These are phyloP conservation scores for Pantherophis vulpinus DNA, from an alignment of 2,797 vertebrate genomes.

Conservation along the genomic window DNA sequence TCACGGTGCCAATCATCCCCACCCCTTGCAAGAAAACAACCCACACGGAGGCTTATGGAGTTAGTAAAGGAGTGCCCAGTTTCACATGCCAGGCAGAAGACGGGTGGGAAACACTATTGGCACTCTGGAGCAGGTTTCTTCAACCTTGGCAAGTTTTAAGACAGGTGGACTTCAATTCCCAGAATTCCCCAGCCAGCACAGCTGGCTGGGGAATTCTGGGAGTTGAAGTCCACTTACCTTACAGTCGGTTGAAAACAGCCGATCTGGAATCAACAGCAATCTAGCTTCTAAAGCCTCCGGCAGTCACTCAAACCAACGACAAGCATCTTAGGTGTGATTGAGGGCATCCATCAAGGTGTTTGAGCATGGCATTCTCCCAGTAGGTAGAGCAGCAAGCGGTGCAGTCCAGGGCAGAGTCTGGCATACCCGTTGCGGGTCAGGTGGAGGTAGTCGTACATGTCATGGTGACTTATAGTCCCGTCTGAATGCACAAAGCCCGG, in stretches of 20 bases:
- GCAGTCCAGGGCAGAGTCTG: slow-evolving; percentile 81
- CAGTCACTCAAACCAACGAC: background rate
- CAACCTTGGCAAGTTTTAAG: background rate
- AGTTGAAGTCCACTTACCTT: background rate
- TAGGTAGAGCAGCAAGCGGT: slow-evolving; percentile 77
- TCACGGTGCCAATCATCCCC: too few relatives aligned
- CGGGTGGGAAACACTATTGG: background rate
- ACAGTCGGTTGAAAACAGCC: background rate
- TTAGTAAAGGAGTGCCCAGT: background rate
- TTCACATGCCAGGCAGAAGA: background rate
- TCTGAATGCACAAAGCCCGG: slow-evolving; percentile 86
- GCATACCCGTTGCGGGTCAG: slow-evolving; percentile 85
- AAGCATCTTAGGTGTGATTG: accelerated
- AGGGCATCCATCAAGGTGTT: background rate
- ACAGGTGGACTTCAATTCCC: background rate
- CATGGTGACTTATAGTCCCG: slow-evolving; percentile 88
- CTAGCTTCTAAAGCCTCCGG: background rate
- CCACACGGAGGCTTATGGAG: background rate
- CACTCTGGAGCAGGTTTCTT: background rate
- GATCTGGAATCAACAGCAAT: background rate
- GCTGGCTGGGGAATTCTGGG: background rate
- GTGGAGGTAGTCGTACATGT: slow-evolving; percentile 92
- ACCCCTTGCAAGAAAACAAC: background rate
- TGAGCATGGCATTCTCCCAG: slow-evolving; percentile 66
- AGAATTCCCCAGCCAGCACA: background rate